Evolutionary conservation across 30 jellyfish, hydroid and myxozoan species (phyloP).

Genomic region (Pelagia noctiluca): DNA sequence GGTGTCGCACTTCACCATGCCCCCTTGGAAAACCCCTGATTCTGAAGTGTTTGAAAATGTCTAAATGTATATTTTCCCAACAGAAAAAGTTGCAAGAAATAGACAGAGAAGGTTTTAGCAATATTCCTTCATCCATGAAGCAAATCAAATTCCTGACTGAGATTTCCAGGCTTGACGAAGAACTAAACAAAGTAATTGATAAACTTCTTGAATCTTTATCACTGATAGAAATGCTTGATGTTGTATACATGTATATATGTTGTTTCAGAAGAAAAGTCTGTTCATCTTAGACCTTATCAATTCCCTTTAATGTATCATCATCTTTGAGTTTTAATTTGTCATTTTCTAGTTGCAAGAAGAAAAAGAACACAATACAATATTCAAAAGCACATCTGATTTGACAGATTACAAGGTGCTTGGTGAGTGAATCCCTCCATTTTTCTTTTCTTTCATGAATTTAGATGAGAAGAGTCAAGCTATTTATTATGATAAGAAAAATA

Average conservation of each 20-base stretch:
- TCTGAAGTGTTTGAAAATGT: background rate
- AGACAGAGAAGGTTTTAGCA: background rate
- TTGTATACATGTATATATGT: background rate
- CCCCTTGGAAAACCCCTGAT: background rate
- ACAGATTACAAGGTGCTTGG: constrained; percentile 32
- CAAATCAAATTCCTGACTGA: constrained; percentile 40
- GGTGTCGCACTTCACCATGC: too few species aligned
- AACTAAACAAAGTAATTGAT: constrained; percentile 14
- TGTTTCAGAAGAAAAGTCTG: too few species aligned
- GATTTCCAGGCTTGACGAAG: constrained; percentile 31
- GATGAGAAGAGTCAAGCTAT: too few species aligned
- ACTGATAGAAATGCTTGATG: background rate
- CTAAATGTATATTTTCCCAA: too few species aligned
- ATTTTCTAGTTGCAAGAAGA: constrained; percentile 45
- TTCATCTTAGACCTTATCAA: too few species aligned
- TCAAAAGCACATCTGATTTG: constrained; percentile 42
- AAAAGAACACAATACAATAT: constrained; percentile 10
- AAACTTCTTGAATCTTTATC: background rate
- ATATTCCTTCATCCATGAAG: constrained; percentile 22
- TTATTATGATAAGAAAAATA: too few species aligned
- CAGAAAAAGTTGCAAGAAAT: too few species aligned
- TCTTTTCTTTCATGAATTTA: too few species aligned
- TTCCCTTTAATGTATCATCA: too few species aligned
- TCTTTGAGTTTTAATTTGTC: background rate
- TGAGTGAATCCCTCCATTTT: constrained; percentile 20